Base-by-base conservation (phyloP, 2,888 invertebrate genomes). In the Boloria euphrosyne region DNA sequence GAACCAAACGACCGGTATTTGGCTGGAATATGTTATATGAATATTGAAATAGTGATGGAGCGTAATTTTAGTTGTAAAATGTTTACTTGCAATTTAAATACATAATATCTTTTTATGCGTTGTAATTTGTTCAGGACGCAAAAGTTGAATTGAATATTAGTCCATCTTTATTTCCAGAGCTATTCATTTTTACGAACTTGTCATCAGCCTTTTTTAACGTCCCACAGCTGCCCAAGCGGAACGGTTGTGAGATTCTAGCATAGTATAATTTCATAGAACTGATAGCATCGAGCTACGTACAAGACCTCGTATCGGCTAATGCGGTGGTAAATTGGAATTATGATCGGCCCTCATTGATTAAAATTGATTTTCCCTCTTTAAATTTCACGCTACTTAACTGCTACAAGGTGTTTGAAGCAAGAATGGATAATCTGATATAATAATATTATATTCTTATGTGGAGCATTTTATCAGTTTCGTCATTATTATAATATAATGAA, bases 301-400 rank as follows among this genome's bases (percentile, higher is more conserved):
- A 18, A 49, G 51, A 44, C 51, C 51, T 46, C 58, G 16, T 46
- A 57, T 57, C 52, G 31, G 17, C 18, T 64, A 64, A 58, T 52
- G 18, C 43, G 58, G 58, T 52, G 46, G 46, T 58, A 58, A 58
- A 58, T 52, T 58, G 64, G 47, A 57, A 46, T 58, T 51, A 58
- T 44, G 52, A 64, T 31, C 50, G 31, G 27, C 18, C 4, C 16
- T 50, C 50, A 46, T 58, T 46, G 46, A 64, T 64, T 64, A 58
- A 52, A 64, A 64, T 64, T 64, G 51, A 58, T 58, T 54, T 58
- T 58, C 22, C 31, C 31, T 59, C 44, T 57, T 57, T 57, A 57
- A 49, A 59, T 49, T 59, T 59, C 49, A 59, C 47, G 58, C 58
- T 59, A 49, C 49, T 59, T 49, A 59, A 31, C 49, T 49, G 17